Conservation (phyloP, 2,888 invertebrate species). For the Nysson spinosus region DNA sequence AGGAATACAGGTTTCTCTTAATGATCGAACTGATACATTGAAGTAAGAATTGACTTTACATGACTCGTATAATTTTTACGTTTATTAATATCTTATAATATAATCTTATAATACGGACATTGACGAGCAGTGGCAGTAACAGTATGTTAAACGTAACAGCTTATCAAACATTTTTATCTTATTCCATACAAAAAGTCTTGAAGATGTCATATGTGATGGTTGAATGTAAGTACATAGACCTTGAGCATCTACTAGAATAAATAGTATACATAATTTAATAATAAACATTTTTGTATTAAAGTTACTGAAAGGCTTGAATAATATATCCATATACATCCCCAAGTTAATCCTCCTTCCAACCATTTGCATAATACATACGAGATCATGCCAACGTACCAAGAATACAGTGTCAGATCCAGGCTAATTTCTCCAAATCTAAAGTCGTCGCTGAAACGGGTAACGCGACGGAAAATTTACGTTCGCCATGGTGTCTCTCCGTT, state of each 20-base stretch:
- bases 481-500: constrained; percentile 46
- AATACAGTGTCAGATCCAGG: constrained; percentile 35
- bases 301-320: constrained; percentile 16
- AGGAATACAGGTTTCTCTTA: neutral
- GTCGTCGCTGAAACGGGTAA: constrained; percentile 55
- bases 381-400: constrained; percentile 23
- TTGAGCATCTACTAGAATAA: too few species aligned
- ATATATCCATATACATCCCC: constrained; percentile 3
- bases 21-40: neutral
- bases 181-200: too few species aligned
- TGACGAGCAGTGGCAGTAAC: too few species aligned
- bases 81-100: too few species aligned
- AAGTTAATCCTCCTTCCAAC: constrained; percentile 43
- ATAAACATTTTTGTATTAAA: too few species aligned
- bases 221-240: too few species aligned
- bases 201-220: too few species aligned
- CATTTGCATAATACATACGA: constrained; percentile 42
- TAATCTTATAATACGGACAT: too few species aligned
- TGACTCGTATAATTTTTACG: too few species aligned
- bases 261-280: too few species aligned
- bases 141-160: too few species aligned
- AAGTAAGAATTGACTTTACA: neutral
- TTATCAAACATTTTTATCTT: too few species aligned
- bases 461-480: constrained; percentile 67
- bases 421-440: constrained; percentile 59